Evolutionary conservation across 1,140 invertebrate genomes (phyloP).

Genomic region (Andrena cerasifolii): DNA sequence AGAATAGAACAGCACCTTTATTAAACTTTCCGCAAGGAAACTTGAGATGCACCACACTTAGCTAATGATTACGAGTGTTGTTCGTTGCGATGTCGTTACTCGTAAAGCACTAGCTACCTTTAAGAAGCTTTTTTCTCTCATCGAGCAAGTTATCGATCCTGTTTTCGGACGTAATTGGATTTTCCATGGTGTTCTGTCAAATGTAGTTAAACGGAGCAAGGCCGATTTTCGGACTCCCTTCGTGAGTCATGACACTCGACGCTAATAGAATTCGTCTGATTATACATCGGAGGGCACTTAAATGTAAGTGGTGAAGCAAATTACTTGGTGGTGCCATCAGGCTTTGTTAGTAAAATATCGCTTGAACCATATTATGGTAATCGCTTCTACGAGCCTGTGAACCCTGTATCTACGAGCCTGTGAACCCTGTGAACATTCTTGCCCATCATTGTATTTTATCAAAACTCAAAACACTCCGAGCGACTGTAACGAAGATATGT

Average conservation of each 20-base stretch:
- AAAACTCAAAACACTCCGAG: neutral
- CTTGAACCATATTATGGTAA: constrained; percentile 60
- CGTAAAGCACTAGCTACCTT: too few relatives aligned
- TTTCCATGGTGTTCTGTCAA: neutral
- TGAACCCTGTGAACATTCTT: constrained; percentile 31
- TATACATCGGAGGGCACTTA: constrained; percentile 66
- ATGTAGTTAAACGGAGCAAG: constrained; percentile 27
- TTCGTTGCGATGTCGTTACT: too few relatives aligned
- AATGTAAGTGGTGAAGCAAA: constrained; percentile 64
- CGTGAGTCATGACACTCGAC: neutral
- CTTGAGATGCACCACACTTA: too few relatives aligned
- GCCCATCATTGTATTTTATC: constrained; percentile 10
- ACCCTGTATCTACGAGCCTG: constrained; percentile 13
- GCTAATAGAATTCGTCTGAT: constrained; percentile 64
- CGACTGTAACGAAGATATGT: constrained; percentile 27
- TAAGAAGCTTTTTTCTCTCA: too few relatives aligned
- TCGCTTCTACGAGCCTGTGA: constrained; percentile 28
- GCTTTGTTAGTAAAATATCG: constrained; percentile 29
- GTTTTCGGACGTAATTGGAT: constrained; percentile 3
- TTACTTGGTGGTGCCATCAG: constrained; percentile 42
- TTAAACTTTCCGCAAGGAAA: too few relatives aligned
- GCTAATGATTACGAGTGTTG: too few relatives aligned
- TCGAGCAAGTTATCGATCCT: constrained; percentile 42
- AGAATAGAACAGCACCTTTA: too few relatives aligned
- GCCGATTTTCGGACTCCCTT: neutral